A percentile compares a stretch with the other conserved stretches of the same genome.
Conservation (phyloP, 1,140 invertebrate genomes). For the Ectropis grisescens region DNA sequence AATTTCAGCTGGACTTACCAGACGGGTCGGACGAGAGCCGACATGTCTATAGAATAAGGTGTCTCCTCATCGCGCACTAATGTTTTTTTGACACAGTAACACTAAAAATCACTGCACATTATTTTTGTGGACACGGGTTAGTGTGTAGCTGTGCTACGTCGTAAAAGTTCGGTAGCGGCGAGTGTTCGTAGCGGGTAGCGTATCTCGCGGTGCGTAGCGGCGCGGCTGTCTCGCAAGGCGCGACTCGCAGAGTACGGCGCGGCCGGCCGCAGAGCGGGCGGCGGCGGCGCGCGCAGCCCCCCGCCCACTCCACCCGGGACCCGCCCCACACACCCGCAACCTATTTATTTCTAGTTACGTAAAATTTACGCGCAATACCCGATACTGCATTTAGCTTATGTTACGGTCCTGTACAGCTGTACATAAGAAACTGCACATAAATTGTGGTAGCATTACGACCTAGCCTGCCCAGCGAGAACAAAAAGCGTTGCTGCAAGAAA, state of each 20-base stretch:
- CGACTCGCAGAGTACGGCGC: constrained; percentile 18
- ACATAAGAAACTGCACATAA: constrained; percentile 18
- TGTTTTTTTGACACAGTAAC: constrained; percentile 38
- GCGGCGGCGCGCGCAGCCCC: constrained; percentile 41
- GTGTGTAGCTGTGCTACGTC: constrained; percentile 30
- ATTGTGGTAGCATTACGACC: constrained; percentile 5
- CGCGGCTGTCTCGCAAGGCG: constrained; percentile 28
- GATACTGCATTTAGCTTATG: constrained; percentile 59
- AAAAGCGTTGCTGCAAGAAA: too few species aligned
- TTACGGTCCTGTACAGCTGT: constrained; percentile 20
- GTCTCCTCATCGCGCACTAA: constrained; percentile 58
- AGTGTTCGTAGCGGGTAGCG: constrained; percentile 27
- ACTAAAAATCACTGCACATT: constrained; percentile 38
- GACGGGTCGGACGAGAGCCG: constrained; percentile 65
- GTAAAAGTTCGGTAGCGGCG: constrained; percentile 40
- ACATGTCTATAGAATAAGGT: constrained; percentile 56
- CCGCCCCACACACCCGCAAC: constrained; percentile 66
- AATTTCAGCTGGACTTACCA: constrained; percentile 52
- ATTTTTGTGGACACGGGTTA: constrained; percentile 16
- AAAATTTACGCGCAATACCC: constrained; percentile 68
- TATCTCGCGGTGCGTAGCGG: constrained; percentile 36
- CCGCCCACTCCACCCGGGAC: constrained; percentile 53
- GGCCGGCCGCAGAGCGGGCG: constrained; percentile 15
- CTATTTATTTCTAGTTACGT: constrained; percentile 70
- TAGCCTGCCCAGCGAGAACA: too few species aligned